Conservation (phyloP, 1,140 invertebrate species). For the Amphibalanus amphitrite region DNA sequence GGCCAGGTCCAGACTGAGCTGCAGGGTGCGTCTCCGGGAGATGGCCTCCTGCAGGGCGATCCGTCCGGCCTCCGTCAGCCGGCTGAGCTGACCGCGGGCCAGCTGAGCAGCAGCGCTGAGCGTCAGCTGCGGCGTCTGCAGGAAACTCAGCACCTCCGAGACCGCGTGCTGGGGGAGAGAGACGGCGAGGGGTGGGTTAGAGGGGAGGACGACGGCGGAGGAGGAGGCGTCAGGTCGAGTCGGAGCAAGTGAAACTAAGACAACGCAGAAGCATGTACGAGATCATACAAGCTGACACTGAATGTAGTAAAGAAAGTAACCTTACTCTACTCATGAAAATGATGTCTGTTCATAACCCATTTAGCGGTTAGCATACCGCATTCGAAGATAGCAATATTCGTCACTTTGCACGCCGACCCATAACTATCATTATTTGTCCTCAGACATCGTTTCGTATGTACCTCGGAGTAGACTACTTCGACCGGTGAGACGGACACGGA, state of each 20-base stretch:
- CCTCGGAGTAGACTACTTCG: slow-evolving; percentile 62
- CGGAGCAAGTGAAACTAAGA: too few species aligned
- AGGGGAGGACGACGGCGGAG: too few species aligned
- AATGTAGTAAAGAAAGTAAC: too few species aligned
- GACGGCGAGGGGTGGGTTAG: slow-evolving; percentile 13
- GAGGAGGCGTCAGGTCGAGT: slow-evolving; percentile 16
- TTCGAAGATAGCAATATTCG: too few species aligned
- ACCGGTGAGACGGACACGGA: slow-evolving; percentile 48
- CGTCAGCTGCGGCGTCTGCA: slow-evolving; percentile 34
- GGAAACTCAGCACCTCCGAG: slow-evolving; percentile 53
- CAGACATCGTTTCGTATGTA: too few species aligned
- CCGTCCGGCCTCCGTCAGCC: slow-evolving; percentile 24
- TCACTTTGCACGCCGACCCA: too few species aligned
- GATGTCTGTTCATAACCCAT: too few species aligned
- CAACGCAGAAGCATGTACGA: too few species aligned
- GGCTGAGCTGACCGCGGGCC: slow-evolving; percentile 24
- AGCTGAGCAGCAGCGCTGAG: slow-evolving; percentile 24
- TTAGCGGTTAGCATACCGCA: too few species aligned
- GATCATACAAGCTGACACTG: too few species aligned
- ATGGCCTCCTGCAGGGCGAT: slow-evolving; percentile 34
- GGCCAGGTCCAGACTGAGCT: slow-evolving; percentile 55
- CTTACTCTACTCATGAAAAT: too few species aligned
- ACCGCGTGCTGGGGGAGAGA: slow-evolving; percentile 44
- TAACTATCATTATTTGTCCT: too few species aligned
- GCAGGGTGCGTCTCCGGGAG: slow-evolving; percentile 43